Conservation (phyloP, 1,140 invertebrate species). For the Platyura marginata region DNA sequence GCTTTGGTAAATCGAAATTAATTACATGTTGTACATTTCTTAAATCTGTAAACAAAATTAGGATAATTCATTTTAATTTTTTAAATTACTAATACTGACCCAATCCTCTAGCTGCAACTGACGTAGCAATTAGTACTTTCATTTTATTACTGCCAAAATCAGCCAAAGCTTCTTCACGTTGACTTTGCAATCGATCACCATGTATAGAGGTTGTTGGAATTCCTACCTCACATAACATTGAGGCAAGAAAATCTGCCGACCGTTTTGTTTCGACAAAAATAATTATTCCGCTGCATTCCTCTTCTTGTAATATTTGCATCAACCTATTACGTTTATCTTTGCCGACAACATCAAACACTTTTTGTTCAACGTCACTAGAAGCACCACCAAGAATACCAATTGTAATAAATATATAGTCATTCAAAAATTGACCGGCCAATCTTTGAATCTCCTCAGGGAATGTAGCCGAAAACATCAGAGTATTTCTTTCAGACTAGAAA, state of each 20-base stretch:
- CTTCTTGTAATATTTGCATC: constrained; percentile 1
- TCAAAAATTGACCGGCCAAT: constrained; percentile 52
- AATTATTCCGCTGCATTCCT: constrained; percentile 36
- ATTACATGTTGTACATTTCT: constrained; percentile 73
- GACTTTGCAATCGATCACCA: constrained; percentile 73
- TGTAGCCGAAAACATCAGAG: constrained; percentile 86
- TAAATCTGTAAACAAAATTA: constrained; percentile 22
- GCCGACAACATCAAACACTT: constrained; percentile 51
- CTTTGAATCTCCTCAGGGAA: constrained; percentile 70
- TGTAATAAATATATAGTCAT: constrained; percentile 67
- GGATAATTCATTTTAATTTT: background rate
- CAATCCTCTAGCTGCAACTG: constrained; percentile 79
- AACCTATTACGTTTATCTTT: constrained; percentile 58
- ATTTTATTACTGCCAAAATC: constrained; percentile 62
- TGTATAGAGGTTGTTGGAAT: constrained; percentile 76
- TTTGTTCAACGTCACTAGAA: constrained; percentile 75
- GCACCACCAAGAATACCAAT: constrained; percentile 81
- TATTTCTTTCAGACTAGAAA: constrained; percentile 47
- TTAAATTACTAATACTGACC: constrained; percentile 39
- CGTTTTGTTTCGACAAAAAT: constrained; percentile 84
- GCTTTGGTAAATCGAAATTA: constrained; percentile 74
- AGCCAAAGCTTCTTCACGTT: constrained; percentile 69
- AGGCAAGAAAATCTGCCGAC: constrained; percentile 75
- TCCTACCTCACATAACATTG: constrained; percentile 43
- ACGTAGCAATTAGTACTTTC: constrained; percentile 75